Evolutionary conservation across 2,113 vertebrate species (phyloP), one percentile per base, ranked within the genome.

Genomic region (Psephotus haematonotus): DNA sequence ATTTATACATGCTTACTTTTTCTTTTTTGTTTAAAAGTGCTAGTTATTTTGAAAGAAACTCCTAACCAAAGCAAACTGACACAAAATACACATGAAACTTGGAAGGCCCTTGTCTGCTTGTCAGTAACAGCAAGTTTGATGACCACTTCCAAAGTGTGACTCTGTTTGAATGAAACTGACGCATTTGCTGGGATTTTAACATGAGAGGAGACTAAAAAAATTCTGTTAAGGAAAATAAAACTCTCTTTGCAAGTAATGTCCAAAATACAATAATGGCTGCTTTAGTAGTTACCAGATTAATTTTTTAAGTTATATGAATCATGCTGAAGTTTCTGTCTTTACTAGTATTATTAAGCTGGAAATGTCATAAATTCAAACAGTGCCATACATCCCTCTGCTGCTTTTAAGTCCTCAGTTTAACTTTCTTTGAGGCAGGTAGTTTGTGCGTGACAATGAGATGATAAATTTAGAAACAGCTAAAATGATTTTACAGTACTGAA

Each of bases 1-100:
- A 97, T 95, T 97, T 97, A 96, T 93, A 72, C 29, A 37, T 44
- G 23, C 60, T 71, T 86, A 81, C 13, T 59, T 59, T 59, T n/a
- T 57, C 33, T n/a, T 57, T 53, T 31, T n/a, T 22, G 22, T n/a
- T 2, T 7, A 59, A 59, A 59, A 59, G 35, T 59, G 33, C 33
- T 47, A 52, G 17, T 71, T 70, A n/a, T 64, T 72, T n/a, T 83
- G 68, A 72, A 90, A 71, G 68, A 86, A 93, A 53, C 55, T 86
- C 27, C 18, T 60, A 28, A 43, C 35, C 62, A 72, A 85, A 72
- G 50, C 10, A 57, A 91, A 49, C 12, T 31, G 53, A 35, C 7
- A 29, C 44, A 49, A 93, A 90, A 67, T 62, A 67, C 16, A 17
- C n/a, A 5, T 13, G 39, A 59, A 22, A 39, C 49, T 53, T 93